phyloP scores from a whole-genome alignment of 2,888 invertebrate species.

The Baccha elongata region DNA sequence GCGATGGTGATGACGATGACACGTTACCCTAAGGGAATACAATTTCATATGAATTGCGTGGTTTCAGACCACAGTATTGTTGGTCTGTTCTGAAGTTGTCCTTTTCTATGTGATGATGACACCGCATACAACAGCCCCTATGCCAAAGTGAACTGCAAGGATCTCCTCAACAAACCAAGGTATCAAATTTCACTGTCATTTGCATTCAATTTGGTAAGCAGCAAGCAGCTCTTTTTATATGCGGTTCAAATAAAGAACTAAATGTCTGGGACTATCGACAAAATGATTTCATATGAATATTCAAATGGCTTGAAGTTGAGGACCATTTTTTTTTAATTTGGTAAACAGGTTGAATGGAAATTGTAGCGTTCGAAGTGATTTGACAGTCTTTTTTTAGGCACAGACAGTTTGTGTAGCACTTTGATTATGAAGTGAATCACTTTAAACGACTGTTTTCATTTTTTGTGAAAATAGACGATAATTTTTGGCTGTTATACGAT shows the following conservation, averaged over 20 bases:
- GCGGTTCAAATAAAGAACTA: constrained; percentile 14
- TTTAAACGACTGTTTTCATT: too few species aligned
- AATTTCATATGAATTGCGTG: constrained; percentile 60
- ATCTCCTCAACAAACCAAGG: constrained; percentile 42
- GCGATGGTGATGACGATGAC: constrained; percentile 29
- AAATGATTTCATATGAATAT: constrained; percentile 57
- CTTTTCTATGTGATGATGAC: constrained; percentile 30
- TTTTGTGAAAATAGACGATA: too few species aligned
- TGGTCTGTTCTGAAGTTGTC: constrained; percentile 39
- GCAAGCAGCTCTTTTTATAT: constrained; percentile 49
- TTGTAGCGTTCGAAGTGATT: constrained; percentile 13
- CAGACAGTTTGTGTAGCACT: not conserved
- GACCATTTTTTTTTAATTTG: not conserved
- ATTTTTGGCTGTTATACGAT: too few species aligned
- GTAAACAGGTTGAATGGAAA: not conserved
- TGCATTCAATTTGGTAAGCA: constrained; percentile 63
- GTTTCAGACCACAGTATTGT: constrained; percentile 62
- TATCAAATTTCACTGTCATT: constrained; percentile 69
- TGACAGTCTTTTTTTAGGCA: constrained; percentile 11
- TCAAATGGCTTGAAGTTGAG: constrained; percentile 42
- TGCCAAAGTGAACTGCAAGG: constrained; percentile 37
- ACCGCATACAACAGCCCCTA: constrained; percentile 22
- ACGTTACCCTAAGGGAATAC: constrained; percentile 14
- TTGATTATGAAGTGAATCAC: not conserved
- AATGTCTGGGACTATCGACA: constrained; percentile 21